These are phyloP conservation scores for Clarias gariepinus DNA, from an alignment of 2,113 vertebrate species.

Conservation along the genomic window DNA sequence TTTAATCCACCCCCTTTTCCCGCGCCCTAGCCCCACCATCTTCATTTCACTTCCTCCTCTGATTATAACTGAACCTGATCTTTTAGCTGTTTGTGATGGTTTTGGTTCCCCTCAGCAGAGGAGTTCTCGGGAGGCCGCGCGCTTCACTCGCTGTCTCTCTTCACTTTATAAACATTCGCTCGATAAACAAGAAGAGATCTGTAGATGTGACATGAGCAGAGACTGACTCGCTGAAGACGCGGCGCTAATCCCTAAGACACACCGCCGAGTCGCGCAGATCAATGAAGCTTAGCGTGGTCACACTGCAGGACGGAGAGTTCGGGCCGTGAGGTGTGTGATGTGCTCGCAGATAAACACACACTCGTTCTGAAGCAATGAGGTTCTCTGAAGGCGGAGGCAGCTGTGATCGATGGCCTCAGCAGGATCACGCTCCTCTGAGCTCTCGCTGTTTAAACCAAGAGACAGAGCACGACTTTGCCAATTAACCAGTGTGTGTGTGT, in stretches of 20 bases:
- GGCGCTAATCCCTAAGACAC: constrained; percentile 35
- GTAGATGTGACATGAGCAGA: constrained; percentile 28
- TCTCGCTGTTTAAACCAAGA: neutral
- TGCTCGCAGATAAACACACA: constrained; percentile 39
- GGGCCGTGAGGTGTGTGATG: constrained; percentile 30
- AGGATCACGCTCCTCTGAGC: constrained; percentile 17
- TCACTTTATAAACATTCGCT: constrained; percentile 35
- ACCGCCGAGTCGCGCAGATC: constrained; percentile 19
- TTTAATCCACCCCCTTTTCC: too few relatives aligned
- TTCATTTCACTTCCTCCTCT: neutral
- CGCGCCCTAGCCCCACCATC: too few relatives aligned
- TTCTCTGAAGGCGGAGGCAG: constrained; percentile 20
- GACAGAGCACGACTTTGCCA: neutral
- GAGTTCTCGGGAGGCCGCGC: neutral
- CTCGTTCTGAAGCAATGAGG: neutral
- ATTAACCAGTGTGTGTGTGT: constrained; percentile 7
- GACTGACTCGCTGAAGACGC: neutral
- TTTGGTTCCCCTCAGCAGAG: neutral
- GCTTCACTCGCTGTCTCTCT: neutral
- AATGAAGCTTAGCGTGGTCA: constrained; percentile 34
- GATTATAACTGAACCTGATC: neutral
- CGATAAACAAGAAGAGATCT: constrained; percentile 33
- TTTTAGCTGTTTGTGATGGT: neutral
- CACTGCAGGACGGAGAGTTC: constrained; percentile 24
- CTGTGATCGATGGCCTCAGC: constrained; percentile 41